Base-by-base conservation (phyloP, 1,140 invertebrate genomes). In the Anagrus nilaparvatae region DNA sequence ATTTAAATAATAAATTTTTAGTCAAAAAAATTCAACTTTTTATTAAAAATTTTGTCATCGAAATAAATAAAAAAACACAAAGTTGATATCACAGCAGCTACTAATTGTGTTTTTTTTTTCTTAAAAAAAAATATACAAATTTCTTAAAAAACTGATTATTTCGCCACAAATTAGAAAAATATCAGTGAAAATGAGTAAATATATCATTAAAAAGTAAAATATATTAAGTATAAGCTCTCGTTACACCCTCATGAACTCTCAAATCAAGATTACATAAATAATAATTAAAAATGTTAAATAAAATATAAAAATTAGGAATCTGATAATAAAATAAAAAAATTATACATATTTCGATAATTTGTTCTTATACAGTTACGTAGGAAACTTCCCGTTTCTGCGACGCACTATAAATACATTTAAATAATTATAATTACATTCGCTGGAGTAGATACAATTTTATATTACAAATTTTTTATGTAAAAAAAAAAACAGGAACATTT, bases 71-170 rank as follows among this genome's bases (percentile, higher is more conserved):
- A 51, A 53, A 58, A 55, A 61, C 49, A 60, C 59, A 53, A 40
- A 53, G 55, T 56, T 52, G 44, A 59, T 61, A 63, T 63, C 60
- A 61, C 60, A 61, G n/a, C n/a, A n/a, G 59, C 59, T 61, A 60
- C 53, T 55, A 49, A 46, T 55, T 44, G 14, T 46, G 27, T 46
- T 45, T 40, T 51, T 41, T 47, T 31, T 40, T 40, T 54, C 43
- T 45, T 37, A 46, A 40, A 13, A 35, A 46, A 21, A 43, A 42
- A 41, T 48, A 30, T 43, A 43, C 34, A 47, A 48, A 43, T 24
- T 44, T 44, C 45, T 47, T 36, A 48, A 50, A 5, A 27, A 25
- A 16, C 16, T 21, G 21, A 25, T 34, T 27, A 43, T 18, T 38
- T 34, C 20, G n/a, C 42, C 38, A 19, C 21, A 48, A 36, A 37